Percentiles rank a stretch among this genome's conserved stretches.
phyloP scores from a whole-genome alignment of 2,113 vertebrate species.

The Sakesphorus luctuosus region DNA sequence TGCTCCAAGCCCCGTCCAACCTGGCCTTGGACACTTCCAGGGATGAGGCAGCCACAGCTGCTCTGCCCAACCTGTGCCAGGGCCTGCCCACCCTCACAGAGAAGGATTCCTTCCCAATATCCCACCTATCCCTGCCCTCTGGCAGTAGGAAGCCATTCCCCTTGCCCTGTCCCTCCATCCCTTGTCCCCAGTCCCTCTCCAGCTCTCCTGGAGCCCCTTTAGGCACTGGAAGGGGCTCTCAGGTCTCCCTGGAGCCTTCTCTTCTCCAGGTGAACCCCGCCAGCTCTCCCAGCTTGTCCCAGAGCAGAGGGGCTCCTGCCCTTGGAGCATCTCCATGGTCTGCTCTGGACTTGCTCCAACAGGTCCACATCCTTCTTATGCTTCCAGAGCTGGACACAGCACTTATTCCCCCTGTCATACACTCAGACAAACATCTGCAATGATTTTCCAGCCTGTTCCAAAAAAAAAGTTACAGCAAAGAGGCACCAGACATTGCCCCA shows the following conservation, averaged over 20 bases:
- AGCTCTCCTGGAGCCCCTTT: not conserved
- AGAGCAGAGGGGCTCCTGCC: not conserved
- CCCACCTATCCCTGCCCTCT: not conserved
- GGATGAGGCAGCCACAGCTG: not conserved
- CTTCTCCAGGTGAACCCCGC: not conserved
- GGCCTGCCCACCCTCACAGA: not conserved
- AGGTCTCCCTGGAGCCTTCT: not conserved
- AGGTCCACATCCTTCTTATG: not conserved
- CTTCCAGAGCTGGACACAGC: not conserved
- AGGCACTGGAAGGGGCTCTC: accelerated
- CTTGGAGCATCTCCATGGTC: accelerated
- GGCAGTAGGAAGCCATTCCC: not conserved
- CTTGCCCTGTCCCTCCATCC: not conserved
- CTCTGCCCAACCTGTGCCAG: not conserved
- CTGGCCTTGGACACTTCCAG: not conserved
- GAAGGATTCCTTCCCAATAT: accelerated
- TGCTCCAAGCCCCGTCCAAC: not conserved
- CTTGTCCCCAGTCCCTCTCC: not conserved
- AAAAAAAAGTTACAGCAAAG: not conserved
- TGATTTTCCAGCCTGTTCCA: not conserved
- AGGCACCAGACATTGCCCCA: not conserved
- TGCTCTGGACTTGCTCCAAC: not conserved
- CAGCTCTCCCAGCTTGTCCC: not conserved
- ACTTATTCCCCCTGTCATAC: too few species aligned
- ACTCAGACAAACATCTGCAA: not conserved